Base-by-base conservation (phyloP, 2,113 vertebrate genomes). In the Neogale vison region DNA sequence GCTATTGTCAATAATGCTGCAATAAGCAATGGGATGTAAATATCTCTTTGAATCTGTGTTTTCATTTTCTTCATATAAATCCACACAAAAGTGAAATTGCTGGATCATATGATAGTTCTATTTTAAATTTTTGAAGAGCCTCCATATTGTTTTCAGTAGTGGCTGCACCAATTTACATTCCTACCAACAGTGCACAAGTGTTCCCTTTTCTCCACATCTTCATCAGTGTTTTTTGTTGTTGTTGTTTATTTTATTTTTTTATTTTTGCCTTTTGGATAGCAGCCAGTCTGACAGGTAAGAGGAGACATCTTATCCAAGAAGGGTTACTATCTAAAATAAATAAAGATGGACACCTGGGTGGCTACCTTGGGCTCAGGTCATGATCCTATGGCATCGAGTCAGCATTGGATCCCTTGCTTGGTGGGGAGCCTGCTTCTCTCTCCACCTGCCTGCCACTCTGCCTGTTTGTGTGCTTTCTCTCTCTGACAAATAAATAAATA, bases 381-480 rank as follows among this genome's bases (percentile, higher is more conserved):
- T 55, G 52, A 55, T 55, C 52, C 52, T 17, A 18, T 55, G 5
- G 17, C 4, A 55, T 55, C 4, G 5, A 52, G 17, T 52, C 52
- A 0, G 5, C 52, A 55, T 55, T 6, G 5, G 52, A 5, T 1
- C 52, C 52, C 52, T 55, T 55, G 17, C 52, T 55, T 0, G 0
- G 52, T 1, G 0, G 52, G 52, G 52, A 55, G 5, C 52, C 52
- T 55, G 4, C 52, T 55, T 55, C 52, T 55, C 52, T 55, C 17
- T 55, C 17, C 52, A 55, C 52, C 52, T 55, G 52, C 18, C 17
- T 55, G 17, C 52, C 52, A 55, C 52, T 55, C 52, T 55, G 52
- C 52, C 52, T 55, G 52, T 5, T 55, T 55, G 52, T 55, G 52
- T 18, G 5, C 52, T 55, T 15, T 52, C 13, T 52, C 52, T 55